phyloP scores from a whole-genome alignment of 2,113 vertebrate species.

The Dromaius novaehollandiae region DNA sequence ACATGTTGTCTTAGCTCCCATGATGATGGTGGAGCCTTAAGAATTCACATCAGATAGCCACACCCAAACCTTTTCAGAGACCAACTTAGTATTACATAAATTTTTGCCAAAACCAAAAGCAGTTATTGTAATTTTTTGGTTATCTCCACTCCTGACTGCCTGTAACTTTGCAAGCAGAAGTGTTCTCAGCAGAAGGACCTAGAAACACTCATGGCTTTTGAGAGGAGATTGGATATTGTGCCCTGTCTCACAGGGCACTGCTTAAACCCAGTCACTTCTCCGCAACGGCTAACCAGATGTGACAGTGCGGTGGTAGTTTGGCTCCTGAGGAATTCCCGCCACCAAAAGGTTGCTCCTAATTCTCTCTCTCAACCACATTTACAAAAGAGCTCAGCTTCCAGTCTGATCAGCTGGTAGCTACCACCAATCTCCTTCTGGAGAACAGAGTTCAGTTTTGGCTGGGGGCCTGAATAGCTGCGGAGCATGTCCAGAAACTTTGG shows the following conservation, averaged over 20 bases:
- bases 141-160: background rate
- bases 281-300: background rate
- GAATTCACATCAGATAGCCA: background rate
- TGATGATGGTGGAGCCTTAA: background rate
- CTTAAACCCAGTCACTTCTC: background rate
- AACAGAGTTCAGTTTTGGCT: background rate
- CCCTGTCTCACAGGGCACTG: background rate
- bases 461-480: background rate
- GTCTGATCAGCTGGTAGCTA: background rate
- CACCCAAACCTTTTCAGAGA: background rate
- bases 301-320: background rate
- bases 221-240: background rate
- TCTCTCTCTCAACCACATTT: background rate
- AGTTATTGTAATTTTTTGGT: background rate
- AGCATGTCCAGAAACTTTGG: background rate
- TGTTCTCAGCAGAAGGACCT: background rate
- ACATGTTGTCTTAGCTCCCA: background rate
- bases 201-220: background rate
- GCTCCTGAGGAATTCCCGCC: background rate
- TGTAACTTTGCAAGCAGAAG: background rate
- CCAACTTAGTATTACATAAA: background rate
- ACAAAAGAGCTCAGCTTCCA: background rate
- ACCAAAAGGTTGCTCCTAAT: background rate
- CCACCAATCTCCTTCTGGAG: background rate
- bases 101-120: background rate